Percentiles rank a stretch among this genome's conserved stretches.
Evolutionary conservation across 2,113 vertebrate genomes (phyloP).

Genomic region (Pipra filicauda): DNA sequence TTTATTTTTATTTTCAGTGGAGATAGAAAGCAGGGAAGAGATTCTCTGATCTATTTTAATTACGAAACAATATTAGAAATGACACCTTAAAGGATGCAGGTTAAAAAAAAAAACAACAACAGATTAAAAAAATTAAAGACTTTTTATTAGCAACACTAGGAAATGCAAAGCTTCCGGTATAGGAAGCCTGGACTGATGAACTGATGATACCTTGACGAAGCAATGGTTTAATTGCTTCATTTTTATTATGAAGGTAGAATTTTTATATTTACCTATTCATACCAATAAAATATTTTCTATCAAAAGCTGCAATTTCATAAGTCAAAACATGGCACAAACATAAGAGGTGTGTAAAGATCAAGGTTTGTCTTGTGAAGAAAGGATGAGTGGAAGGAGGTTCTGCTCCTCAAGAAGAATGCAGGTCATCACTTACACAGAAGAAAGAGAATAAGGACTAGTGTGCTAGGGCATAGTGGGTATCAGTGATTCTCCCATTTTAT

Average conservation of each 20-base stretch:
- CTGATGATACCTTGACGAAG: neutral
- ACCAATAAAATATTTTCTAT: neutral
- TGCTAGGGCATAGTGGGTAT: neutral
- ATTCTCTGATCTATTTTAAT: conserved; percentile 7
- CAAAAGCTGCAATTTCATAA: neutral
- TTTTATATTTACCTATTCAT: neutral
- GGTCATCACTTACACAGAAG: neutral
- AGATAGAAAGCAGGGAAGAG: neutral
- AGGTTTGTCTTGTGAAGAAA: neutral
- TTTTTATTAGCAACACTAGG: neutral
- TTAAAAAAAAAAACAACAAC: neutral
- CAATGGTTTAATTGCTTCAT: neutral
- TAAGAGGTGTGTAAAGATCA: neutral
- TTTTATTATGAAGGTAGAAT: neutral
- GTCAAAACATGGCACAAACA: neutral
- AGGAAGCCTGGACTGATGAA: neutral
- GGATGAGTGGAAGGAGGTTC: neutral
- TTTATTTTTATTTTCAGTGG: neutral
- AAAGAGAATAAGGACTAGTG: neutral
- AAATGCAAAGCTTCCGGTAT: neutral
- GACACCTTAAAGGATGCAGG: neutral
- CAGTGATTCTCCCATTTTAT: neutral
- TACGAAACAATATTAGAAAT: neutral
- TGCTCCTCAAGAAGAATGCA: neutral
- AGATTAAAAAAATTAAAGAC: neutral